Percentiles rank a stretch among this genome's conserved stretches.
Conservation (phyloP, 1,140 invertebrate species). For the Euura saliciscinereae region DNA sequence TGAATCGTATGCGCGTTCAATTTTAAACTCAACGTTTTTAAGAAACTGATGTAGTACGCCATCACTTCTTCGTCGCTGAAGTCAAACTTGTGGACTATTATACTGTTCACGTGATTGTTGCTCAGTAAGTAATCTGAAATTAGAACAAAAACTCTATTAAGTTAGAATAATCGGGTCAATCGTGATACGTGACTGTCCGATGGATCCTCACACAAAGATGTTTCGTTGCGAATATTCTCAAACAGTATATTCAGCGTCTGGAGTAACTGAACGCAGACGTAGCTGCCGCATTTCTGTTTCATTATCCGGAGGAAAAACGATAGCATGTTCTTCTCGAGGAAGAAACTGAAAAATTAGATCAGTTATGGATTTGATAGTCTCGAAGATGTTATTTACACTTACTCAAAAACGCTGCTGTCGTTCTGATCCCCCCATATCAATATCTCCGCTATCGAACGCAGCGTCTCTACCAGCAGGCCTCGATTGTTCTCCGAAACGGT, state of each 20-base stretch:
- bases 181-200: slow-evolving; percentile 9
- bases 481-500: slow-evolving; percentile 95
- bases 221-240: slow-evolving; percentile 99
- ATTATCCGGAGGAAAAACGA: slow-evolving; percentile 97
- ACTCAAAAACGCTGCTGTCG: slow-evolving; percentile 99
- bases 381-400: slow-evolving; percentile 57
- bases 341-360: slow-evolving; percentile 80
- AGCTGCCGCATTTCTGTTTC: slow-evolving; percentile 96
- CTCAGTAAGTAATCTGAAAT: slow-evolving; percentile 96
- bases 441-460: slow-evolving; percentile 97
- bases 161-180: neutral
- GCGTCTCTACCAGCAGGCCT: slow-evolving; percentile 93
- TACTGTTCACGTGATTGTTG: slow-evolving; percentile 99
- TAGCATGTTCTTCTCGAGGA: slow-evolving; percentile 99
- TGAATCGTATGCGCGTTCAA: slow-evolving; percentile 99
- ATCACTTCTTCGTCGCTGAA: slow-evolving; percentile 99
- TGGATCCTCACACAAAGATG: slow-evolving; percentile 90
- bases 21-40: slow-evolving; percentile 98
- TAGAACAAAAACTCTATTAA: neutral
- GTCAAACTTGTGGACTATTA: slow-evolving; percentile 99
- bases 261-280: slow-evolving; percentile 96
- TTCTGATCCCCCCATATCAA: slow-evolving; percentile 99
- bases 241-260: slow-evolving; percentile 99
- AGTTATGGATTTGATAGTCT: slow-evolving; percentile 14
- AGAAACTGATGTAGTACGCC: slow-evolving; percentile 99